These are phyloP conservation scores for Lepidochitona cinerea DNA, from an alignment of 2,888 invertebrate species.

Conservation along the genomic window DNA sequence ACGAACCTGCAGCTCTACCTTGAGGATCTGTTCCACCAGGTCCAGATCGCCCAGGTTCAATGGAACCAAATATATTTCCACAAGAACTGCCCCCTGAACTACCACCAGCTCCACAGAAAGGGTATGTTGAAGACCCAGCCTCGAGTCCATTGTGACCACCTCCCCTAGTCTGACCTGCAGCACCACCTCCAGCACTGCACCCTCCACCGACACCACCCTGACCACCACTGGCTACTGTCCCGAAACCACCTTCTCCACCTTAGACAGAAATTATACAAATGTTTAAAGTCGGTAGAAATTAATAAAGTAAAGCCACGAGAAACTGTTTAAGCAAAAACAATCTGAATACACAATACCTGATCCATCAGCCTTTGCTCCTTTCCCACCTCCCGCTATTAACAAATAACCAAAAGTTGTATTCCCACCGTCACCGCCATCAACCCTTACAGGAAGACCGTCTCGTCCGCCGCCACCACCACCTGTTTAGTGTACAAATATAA, in stretches of 20 bases:
- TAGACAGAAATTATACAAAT: too few species aligned
- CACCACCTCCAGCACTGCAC: neutral
- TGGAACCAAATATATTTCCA: neutral
- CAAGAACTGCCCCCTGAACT: neutral
- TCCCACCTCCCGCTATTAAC: neutral
- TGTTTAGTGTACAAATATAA: too few species aligned
- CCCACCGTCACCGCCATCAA: neutral
- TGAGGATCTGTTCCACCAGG: neutral
- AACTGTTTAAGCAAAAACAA: too few species aligned
- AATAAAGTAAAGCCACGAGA: too few species aligned
- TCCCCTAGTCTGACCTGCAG: neutral
- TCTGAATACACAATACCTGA: too few species aligned
- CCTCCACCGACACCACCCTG: neutral
- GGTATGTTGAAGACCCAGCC: neutral
- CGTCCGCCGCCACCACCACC: conserved; percentile 1
- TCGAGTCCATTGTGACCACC: neutral
- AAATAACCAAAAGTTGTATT: neutral
- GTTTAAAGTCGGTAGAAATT: too few species aligned
- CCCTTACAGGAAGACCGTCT: neutral
- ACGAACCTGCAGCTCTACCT: neutral
- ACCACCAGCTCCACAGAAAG: neutral
- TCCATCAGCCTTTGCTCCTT: neutral
- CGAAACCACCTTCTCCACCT: neutral
- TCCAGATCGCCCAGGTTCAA: neutral
- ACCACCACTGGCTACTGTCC: neutral